These are phyloP conservation scores for Hydroisotoma schaefferi DNA, from an alignment of 2,888 invertebrate species.

Conservation along the genomic window DNA sequence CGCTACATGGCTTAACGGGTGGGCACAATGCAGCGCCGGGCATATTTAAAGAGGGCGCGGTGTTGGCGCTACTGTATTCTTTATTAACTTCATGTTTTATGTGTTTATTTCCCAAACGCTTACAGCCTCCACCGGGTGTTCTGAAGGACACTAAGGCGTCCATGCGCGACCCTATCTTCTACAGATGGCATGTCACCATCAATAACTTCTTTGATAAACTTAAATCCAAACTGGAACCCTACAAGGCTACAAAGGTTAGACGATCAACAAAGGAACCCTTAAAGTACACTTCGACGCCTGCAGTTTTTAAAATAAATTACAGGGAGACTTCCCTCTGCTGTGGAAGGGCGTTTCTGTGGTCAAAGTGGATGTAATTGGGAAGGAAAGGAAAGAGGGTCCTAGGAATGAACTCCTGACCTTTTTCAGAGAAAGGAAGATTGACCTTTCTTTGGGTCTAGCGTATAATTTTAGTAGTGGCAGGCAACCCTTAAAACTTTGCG, in stretches of 20 bases:
- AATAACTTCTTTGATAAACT: constrained; percentile 73
- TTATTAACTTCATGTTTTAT: too few species aligned
- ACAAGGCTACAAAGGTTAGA: constrained; percentile 51
- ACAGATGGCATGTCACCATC: constrained; percentile 75
- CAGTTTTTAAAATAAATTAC: too few species aligned
- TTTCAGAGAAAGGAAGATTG: constrained; percentile 18
- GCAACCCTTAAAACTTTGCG: constrained; percentile 20
- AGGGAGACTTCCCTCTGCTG: constrained; percentile 32
- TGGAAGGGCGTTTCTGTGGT: constrained; percentile 27
- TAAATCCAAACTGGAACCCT: constrained; percentile 67
- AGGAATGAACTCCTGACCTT: constrained; percentile 25
- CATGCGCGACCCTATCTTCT: constrained; percentile 82
- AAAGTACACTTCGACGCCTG: too few species aligned
- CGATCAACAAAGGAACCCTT: too few species aligned
- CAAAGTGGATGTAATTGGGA: constrained; percentile 10
- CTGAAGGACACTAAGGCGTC: constrained; percentile 81
- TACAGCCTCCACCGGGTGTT: constrained; percentile 6
- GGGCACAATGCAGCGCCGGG: too few species aligned
- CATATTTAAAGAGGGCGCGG: too few species aligned
- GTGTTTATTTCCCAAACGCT: too few species aligned
- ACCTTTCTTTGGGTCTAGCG: constrained; percentile 22
- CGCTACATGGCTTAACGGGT: too few species aligned
- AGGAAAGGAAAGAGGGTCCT: neutral
- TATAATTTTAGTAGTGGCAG: constrained; percentile 9
- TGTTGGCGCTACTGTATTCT: too few species aligned